A percentile compares a stretch with the other conserved stretches of the same genome.
phyloP scores from a whole-genome alignment of 2,113 vertebrate species.

The Leucoraja erinaceus region DNA sequence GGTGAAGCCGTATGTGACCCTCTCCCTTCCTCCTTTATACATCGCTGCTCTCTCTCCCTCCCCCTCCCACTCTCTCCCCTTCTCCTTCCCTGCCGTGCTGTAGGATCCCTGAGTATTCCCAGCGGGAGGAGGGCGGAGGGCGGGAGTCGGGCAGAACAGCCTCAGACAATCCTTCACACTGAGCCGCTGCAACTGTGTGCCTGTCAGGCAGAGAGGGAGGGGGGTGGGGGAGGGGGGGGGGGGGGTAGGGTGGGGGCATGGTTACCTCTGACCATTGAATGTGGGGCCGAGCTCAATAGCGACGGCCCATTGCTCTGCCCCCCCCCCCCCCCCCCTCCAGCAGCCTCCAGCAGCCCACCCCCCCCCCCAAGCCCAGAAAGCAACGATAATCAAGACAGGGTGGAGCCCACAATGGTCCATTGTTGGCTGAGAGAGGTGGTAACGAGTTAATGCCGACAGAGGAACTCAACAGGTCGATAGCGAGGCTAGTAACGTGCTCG shows the following conservation, averaged over 20 bases:
- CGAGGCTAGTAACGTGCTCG: too few relatives aligned
- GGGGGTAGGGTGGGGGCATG: neutral
- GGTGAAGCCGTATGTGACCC: neutral
- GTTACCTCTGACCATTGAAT: neutral
- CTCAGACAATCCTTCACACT: neutral
- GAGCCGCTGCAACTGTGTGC: neutral
- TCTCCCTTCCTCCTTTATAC: neutral
- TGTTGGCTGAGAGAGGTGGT: too few relatives aligned
- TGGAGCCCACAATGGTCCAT: too few relatives aligned
- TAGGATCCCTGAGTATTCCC: neutral
- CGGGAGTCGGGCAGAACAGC: neutral
- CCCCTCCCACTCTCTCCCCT: neutral
- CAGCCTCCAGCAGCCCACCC: neutral
- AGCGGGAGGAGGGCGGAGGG: neutral
- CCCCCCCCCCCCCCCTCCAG: neutral
- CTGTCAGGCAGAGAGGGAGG: constrained; percentile 1
- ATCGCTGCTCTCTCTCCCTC: neutral
- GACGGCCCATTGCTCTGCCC: neutral
- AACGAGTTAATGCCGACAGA: too few relatives aligned
- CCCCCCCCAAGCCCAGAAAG: too few relatives aligned
- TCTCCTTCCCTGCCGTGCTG: neutral
- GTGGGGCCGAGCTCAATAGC: constrained; percentile 20
- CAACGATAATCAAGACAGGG: too few relatives aligned
- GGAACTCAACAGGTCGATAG: too few relatives aligned
- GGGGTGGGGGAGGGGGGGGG: neutral